Evolutionary conservation across 2,888 invertebrate genomes (phyloP), one percentile per base, ranked within the genome.

Genomic region (Tipula unca): DNA sequence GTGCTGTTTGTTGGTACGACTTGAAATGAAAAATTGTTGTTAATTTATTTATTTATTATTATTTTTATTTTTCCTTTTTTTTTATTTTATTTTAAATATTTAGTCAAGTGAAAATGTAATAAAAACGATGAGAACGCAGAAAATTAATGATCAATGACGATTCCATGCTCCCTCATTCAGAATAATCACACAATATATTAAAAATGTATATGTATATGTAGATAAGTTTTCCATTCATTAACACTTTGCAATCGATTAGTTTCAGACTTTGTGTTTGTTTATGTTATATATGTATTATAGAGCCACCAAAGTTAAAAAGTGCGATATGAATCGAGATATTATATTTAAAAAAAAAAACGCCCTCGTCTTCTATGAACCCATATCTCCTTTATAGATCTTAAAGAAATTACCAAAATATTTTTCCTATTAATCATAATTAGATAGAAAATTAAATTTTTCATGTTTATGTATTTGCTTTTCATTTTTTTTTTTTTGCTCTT

Each of bases 141-240:
- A 69, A 69, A 69, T 69, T 69, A 69, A 69, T 69, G 69, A 69
- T 25, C 69, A 69, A 69, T 69, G 69, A 69, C 69, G 69, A 69
- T 69, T 69, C 69, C 69, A 25, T 69, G 69, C 69, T 69, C 25
- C 25, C 69, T 69, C 69, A 69, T 69, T 69, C 69, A 69, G 69
- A 69, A 69, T 69, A 69, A 69, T 69, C 25, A 25, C 69, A 25
- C 69, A 25, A 69, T 69, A 25, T 25, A 69, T 69, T 69, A 69
- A 69, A 69, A 69, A 25, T 69, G 8, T 25, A 10, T 69, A 8
- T 69, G 25, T 69, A 69, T 69, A 8, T 69, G 25, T 69, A 69
- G 69, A 69, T 69, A 69, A 69, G 69, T 69, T 69, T 69, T 25
- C 25, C 25, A 25, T 69, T 69, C 69, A 69, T 69, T 69, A 69